Evolutionary conservation across 1,140 invertebrate genomes (phyloP).

Genomic region (Chrysoperla carnea): DNA sequence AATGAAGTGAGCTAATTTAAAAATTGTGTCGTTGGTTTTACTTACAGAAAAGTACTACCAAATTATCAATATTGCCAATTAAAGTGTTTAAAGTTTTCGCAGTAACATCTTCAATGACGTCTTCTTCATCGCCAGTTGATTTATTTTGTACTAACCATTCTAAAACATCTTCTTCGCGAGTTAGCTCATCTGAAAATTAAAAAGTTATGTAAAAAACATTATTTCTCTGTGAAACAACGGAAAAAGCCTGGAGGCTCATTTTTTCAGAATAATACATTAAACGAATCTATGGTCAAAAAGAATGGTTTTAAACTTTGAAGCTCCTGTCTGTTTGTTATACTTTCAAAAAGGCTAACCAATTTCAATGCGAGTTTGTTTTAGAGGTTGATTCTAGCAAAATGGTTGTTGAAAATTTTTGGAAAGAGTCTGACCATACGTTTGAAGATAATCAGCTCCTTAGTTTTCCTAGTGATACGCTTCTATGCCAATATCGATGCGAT

Average conservation of each 20-base stretch:
- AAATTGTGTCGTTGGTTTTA: constrained; percentile 10
- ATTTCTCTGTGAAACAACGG: constrained; percentile 1
- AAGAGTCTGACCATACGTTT: no score
- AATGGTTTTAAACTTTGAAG: no score
- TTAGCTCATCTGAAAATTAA: constrained; percentile 63
- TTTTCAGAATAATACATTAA: no score
- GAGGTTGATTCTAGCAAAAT: no score
- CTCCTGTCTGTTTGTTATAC: no score
- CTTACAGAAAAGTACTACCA: constrained; percentile 88
- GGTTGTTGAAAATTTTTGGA: no score
- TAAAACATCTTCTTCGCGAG: constrained; percentile 78
- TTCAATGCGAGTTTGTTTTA: no score
- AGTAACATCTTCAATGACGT: constrained; percentile 86
- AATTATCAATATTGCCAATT: constrained; percentile 76
- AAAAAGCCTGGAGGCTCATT: not conserved
- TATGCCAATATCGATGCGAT: no score
- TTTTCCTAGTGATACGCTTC: no score
- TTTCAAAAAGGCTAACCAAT: no score
- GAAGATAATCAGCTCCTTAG: no score
- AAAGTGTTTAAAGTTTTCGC: constrained; percentile 72
- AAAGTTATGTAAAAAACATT: not conserved
- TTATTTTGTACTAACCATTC: constrained; percentile 88
- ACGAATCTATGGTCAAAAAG: no score
- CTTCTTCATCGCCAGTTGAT: constrained; percentile 80
- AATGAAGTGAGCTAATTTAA: not conserved